Conservation (phyloP, 2,888 invertebrate species). For the Amaurobius ferox region DNA sequence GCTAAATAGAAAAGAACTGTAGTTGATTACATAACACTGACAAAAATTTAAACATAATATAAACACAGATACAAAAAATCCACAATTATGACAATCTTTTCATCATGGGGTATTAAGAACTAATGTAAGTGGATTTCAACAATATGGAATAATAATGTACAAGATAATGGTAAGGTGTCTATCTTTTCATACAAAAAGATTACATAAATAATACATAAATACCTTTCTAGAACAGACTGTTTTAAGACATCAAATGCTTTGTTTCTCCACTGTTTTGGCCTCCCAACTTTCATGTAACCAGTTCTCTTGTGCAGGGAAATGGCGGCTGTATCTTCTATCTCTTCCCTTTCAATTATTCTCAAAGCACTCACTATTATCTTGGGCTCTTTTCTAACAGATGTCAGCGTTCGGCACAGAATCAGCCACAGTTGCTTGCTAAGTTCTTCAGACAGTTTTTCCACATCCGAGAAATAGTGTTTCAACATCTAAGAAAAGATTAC, state of each 20-base stretch:
- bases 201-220: too few species aligned
- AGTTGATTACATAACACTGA: too few species aligned
- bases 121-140: too few species aligned
- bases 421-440: slow-evolving; percentile 94
- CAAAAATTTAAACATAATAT: too few species aligned
- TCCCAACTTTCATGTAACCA: slow-evolving; percentile 94
- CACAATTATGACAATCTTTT: too few species aligned
- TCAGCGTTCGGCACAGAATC: slow-evolving; percentile 91
- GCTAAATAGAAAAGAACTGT: too few species aligned
- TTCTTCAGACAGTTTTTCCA: slow-evolving; percentile 90
- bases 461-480: slow-evolving; percentile 97
- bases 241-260: slow-evolving; percentile 87
- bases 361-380: slow-evolving; percentile 93
- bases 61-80: too few species aligned
- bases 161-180: too few species aligned
- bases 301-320: slow-evolving; percentile 86
- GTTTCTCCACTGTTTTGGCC: slow-evolving; percentile 93
- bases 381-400: slow-evolving; percentile 95
- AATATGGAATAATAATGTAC: too few species aligned
- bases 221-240: slow-evolving; percentile 79
- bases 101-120: too few species aligned
- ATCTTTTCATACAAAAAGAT: too few species aligned
- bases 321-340: slow-evolving; percentile 93
- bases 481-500: too few species aligned
- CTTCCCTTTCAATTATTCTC: slow-evolving; percentile 97